A percentile compares a stretch with the other conserved stretches of the same genome.
Evolutionary conservation across 1,140 invertebrate species (phyloP).

Genomic region (Drosophila eugracilis): DNA sequence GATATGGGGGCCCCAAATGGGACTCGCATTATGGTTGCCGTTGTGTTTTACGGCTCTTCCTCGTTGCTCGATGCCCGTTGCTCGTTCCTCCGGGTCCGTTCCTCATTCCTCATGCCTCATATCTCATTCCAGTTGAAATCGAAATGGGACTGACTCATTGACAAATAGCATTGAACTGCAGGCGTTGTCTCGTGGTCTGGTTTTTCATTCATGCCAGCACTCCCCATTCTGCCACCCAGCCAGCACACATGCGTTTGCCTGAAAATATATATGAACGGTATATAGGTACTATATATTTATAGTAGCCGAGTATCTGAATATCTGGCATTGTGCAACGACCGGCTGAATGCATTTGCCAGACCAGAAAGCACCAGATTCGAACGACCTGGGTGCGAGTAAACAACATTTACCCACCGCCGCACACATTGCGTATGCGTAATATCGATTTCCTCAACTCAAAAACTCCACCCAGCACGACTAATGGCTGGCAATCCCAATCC

Average conservation of each 20-base stretch:
- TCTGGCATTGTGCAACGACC: slow-evolving; percentile 52
- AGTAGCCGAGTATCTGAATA: slow-evolving; percentile 9
- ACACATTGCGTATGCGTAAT: slow-evolving; percentile 48
- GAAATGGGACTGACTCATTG: slow-evolving; percentile 57
- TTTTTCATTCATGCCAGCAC: slow-evolving; percentile 48
- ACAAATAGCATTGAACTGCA: slow-evolving; percentile 76
- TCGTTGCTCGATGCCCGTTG: slow-evolving; percentile 7
- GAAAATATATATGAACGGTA: slow-evolving; percentile 16
- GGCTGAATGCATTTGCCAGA: slow-evolving; percentile 53
- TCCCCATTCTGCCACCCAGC: slow-evolving; percentile 20
- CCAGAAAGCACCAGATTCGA: slow-evolving; percentile 20
- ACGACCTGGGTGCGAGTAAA: slow-evolving; percentile 6
- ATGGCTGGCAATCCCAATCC: slow-evolving; percentile 28
- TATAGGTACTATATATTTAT: slow-evolving; percentile 13
- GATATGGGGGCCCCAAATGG: slow-evolving; percentile 45
- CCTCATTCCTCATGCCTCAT: slow-evolving; percentile 1
- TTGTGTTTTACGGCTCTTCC: slow-evolving; percentile 34
- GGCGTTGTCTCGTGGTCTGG: slow-evolving; percentile 47
- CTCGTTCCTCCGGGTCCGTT: slow-evolving; percentile 11
- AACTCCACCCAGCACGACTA: slow-evolving; percentile 1
- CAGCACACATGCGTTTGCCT: slow-evolving; percentile 20
- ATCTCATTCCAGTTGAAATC: slow-evolving; percentile 17
- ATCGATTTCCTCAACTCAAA: slow-evolving; percentile 29
- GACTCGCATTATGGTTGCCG: slow-evolving; percentile 28
- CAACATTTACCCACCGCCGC: neutral